Evolutionary conservation across 2,797 vertebrate genomes (phyloP).

Genomic region (Siniperca undulata): DNA sequence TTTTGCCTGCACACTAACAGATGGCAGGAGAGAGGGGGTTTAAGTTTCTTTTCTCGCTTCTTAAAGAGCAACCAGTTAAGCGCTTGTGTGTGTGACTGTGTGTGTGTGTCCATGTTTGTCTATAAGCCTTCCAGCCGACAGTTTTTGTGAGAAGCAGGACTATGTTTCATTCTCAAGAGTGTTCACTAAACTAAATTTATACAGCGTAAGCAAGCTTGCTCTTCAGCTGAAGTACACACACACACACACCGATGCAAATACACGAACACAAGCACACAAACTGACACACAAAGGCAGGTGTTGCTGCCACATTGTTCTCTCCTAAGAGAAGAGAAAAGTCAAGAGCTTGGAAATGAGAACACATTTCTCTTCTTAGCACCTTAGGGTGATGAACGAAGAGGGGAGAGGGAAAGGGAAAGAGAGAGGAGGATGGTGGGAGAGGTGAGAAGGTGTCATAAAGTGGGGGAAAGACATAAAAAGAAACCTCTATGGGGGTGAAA

Average conservation of each 20-base stretch:
- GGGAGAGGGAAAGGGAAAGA: not conserved
- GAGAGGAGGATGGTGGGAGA: slow-evolving; percentile 10
- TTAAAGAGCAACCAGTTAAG: slow-evolving; percentile 69
- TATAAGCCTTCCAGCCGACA: not conserved
- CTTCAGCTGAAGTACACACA: slow-evolving; percentile 34
- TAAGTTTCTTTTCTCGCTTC: slow-evolving; percentile 67
- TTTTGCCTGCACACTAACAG: slow-evolving; percentile 73
- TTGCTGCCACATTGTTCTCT: slow-evolving; percentile 49
- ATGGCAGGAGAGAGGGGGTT: slow-evolving; percentile 76
- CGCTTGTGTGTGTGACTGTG: slow-evolving; percentile 14
- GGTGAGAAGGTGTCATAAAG: slow-evolving; percentile 26
- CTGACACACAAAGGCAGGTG: slow-evolving; percentile 42
- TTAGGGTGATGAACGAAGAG: not conserved
- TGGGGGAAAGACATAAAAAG: slow-evolving; percentile 3
- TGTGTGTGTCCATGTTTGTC: slow-evolving; percentile 7
- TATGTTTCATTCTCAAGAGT: slow-evolving; percentile 51
- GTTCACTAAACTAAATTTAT: slow-evolving; percentile 59
- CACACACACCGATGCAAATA: slow-evolving; percentile 3
- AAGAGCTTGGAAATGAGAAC: slow-evolving; percentile 36
- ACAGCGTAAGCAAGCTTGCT: slow-evolving; percentile 46
- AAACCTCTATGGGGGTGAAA: slow-evolving; percentile 11
- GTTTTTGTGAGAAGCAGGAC: slow-evolving; percentile 39
- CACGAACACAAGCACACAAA: slow-evolving; percentile 3
- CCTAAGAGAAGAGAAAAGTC: slow-evolving; percentile 32
- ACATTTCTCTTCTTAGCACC: slow-evolving; percentile 35